Base-by-base conservation (phyloP, 2,113 vertebrate species). In the Alosa alosa region DNA sequence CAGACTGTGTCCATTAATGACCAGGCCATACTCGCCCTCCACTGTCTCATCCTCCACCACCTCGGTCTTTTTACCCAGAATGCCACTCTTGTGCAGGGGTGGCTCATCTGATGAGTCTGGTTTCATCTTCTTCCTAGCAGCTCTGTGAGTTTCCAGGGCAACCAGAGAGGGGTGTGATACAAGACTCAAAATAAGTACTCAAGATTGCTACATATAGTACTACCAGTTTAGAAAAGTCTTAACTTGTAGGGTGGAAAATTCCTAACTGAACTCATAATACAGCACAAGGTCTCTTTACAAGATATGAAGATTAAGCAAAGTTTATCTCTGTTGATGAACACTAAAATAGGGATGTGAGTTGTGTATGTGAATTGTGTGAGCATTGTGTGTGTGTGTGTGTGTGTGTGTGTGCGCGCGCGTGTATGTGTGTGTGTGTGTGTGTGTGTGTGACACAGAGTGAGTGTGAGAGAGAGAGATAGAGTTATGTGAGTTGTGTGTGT, bases 1-100 rank as follows among this genome's bases (percentile, higher is more conserved):
- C 97, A 99, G 91, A 88, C 97, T 98, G 93, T 96, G 96, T 50
- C 98, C 98, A 0, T 95, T 97, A 90, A 99, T 97, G 85, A 99
- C 84, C 20, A 99, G 94, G 31, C 94, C 98, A 0, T 97, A 99
- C 8, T 94, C 95, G 41, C 97, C 97, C 0, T 92, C 94, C 90
- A 96, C 93, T 78, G 92, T 89, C 86, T 99, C 97, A 6, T 99
- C 96, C 5, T 94, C 94, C 84, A 97, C 17, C 44, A 88, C 92
- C 1, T 93, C 82, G 0, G 92, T 89, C 15, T 89, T 95, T 82
- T 92, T 10, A n/a, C 95, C 92, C 85, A 91, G 68, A 91, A 93
- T 68, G 0, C 94, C 94, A 44, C 93, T 89, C 45, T 87, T 90
- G 6, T 15, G 22, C 89, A 95, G 89, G 1, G 82, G 72, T 0